These are phyloP conservation scores for Adelosebastes latens DNA, from an alignment of 2,797 vertebrate genomes.

Conservation along the genomic window DNA sequence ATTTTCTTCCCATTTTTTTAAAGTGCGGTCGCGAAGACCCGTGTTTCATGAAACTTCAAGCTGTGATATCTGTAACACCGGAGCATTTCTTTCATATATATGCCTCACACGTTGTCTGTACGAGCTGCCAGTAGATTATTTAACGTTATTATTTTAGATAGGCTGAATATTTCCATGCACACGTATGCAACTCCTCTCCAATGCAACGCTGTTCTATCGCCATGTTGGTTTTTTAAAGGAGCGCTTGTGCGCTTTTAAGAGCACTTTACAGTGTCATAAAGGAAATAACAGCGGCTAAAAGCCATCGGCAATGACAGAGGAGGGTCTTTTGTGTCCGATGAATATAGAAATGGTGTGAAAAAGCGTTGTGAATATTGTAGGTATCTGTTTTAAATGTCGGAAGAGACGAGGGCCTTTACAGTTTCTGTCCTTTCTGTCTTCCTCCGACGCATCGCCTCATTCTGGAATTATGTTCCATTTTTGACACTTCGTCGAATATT, in stretches of 20 bases:
- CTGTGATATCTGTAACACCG: background rate
- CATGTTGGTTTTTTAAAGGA: constrained; percentile 90
- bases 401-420: constrained; percentile 83
- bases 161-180: constrained; percentile 87
- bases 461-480: constrained; percentile 79
- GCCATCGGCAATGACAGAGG: constrained; percentile 50
- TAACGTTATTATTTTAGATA: constrained; percentile 77
- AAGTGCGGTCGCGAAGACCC: constrained; percentile 51
- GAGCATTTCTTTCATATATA: background rate
- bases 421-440: constrained; percentile 55
- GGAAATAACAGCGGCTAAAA: constrained; percentile 72
- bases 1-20: constrained; percentile 56
- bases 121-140: constrained; percentile 48
- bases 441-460: constrained; percentile 56
- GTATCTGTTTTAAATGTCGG: constrained; percentile 79
- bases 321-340: constrained; percentile 36
- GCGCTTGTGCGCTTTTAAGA: constrained; percentile 70
- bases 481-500: constrained; percentile 31
- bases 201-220: constrained; percentile 83
- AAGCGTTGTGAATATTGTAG: constrained; percentile 55
- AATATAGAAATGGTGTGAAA: constrained; percentile 17
- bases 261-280: constrained; percentile 73
- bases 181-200: constrained; percentile 88
- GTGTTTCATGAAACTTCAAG: constrained; percentile 36
- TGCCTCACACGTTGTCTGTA: constrained; percentile 7